These are phyloP conservation scores for Protophormia terraenovae DNA, from an alignment of 2,888 invertebrate genomes.

Conservation along the genomic window DNA sequence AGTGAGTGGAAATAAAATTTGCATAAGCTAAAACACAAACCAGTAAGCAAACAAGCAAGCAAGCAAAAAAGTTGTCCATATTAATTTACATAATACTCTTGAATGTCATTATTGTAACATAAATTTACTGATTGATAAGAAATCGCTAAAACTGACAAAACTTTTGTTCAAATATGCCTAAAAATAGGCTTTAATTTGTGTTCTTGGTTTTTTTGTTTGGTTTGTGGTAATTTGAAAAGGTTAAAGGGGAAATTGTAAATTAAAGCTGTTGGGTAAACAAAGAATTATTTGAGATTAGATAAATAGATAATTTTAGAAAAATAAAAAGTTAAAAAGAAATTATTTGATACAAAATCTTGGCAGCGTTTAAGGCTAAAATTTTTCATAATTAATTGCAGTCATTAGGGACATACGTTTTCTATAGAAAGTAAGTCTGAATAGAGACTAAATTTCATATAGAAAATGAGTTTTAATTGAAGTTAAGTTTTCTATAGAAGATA, in stretches of 20 bases:
- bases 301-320: too few species aligned
- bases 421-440: too few species aligned
- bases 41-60: neutral
- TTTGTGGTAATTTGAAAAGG: neutral
- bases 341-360: too few species aligned
- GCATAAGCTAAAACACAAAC: conserved; percentile 32
- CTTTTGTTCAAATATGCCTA: neutral
- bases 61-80: neutral
- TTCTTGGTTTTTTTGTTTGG: neutral
- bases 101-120: neutral
- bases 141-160: neutral
- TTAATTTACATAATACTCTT: conserved; percentile 29
- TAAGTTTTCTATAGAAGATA: too few species aligned
- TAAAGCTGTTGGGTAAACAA: too few species aligned
- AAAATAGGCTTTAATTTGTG: conserved; percentile 28
- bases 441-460: too few species aligned
- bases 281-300: too few species aligned
- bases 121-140: conserved; percentile 17
- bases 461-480: too few species aligned
- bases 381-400: too few species aligned
- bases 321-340: too few species aligned
- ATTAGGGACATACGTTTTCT: too few species aligned
- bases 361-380: too few species aligned
- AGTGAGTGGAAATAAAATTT: conserved; percentile 16
- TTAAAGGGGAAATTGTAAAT: neutral